phyloP scores from a whole-genome alignment of 2,797 vertebrate species.

The Hoplostethus atlanticus region DNA sequence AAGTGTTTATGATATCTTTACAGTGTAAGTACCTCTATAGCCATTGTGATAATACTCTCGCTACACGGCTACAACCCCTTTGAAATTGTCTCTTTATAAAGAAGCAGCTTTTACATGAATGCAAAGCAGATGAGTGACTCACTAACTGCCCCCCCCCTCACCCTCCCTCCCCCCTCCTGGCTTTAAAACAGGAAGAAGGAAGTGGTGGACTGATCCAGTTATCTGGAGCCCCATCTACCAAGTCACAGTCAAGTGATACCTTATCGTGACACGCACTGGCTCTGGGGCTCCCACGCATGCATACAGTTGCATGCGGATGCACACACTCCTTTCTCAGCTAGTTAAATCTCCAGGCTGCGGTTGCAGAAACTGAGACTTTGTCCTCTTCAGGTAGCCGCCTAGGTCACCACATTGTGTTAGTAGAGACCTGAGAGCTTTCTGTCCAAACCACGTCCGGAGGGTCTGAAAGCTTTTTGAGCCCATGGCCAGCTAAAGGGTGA shows the following conservation, averaged over 20 bases:
- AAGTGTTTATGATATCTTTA: too few relatives aligned
- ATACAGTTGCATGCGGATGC: not conserved
- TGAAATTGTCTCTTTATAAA: not conserved
- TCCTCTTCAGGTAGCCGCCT: too few relatives aligned
- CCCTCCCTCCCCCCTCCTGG: not conserved
- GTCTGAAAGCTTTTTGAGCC: not conserved
- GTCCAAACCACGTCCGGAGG: not conserved
- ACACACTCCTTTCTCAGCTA: not conserved
- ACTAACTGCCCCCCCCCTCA: too few relatives aligned
- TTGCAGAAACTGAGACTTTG: too few relatives aligned
- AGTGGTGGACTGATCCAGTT: not conserved
- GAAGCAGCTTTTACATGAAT: too few relatives aligned
- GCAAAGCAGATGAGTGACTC: too few relatives aligned
- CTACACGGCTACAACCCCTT: not conserved
- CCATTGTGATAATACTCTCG: too few relatives aligned
- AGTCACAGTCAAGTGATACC: not conserved
- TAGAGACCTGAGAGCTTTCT: not conserved
- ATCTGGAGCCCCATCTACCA: not conserved
- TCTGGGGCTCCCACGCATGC: not conserved
- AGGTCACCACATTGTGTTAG: too few relatives aligned
- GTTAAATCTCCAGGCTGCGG: too few relatives aligned
- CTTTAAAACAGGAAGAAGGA: conserved; percentile 47
- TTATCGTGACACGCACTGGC: conserved; percentile 13
- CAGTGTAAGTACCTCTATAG: too few relatives aligned
- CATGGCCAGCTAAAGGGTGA: too few relatives aligned